Base-by-base conservation (phyloP, 1,140 invertebrate genomes). In the Zaprionus ghesquierei region DNA sequence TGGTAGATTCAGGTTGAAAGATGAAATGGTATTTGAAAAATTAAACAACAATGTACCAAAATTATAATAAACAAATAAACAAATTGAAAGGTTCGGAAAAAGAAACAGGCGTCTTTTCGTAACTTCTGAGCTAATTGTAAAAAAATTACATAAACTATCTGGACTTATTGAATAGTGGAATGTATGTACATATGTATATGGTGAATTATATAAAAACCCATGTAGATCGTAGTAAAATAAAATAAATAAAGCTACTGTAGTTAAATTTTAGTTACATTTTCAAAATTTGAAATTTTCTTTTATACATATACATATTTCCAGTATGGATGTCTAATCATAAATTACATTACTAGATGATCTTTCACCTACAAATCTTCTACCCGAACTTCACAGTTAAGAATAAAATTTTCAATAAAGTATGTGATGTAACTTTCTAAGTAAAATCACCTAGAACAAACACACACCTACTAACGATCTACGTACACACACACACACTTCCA, bases 361-460 rank as follows among this genome's bases (percentile, higher is more conserved):
- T 5, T 41, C n/a, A n/a, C n/a, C n/a, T n/a, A n/a, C n/a, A n/a
- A n/a, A n/a, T n/a, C n/a, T n/a, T n/a, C n/a, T n/a, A n/a, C n/a
- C n/a, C n/a, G n/a, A n/a, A n/a, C n/a, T 20, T 20, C 41, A 46
- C 18, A 20, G 41, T 22, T 46, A 41, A n/a, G n/a, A n/a, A n/a
- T n/a, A n/a, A n/a, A n/a, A n/a, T n/a, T n/a, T n/a, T 46, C 10
- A 2, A 35, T 35, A 35, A 4, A n/a, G 10, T n/a, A 4, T 46
- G 20, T 46, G 15, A 65, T 56, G 53, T 56, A 65, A 65, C 51
- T 38, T 20, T 6, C 6, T 5, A 46, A 49, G 35, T 20, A 20
- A 38, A 64, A 63, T 46, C 18, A 38, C 33, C 9, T 15, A 46
- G 41, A 46, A 35, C 33, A 12, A 51, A 13, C 46, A 31, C 27